phyloP scores from a whole-genome alignment of 2,797 vertebrate genomes.

The Petrocephalus schoutedeni region DNA sequence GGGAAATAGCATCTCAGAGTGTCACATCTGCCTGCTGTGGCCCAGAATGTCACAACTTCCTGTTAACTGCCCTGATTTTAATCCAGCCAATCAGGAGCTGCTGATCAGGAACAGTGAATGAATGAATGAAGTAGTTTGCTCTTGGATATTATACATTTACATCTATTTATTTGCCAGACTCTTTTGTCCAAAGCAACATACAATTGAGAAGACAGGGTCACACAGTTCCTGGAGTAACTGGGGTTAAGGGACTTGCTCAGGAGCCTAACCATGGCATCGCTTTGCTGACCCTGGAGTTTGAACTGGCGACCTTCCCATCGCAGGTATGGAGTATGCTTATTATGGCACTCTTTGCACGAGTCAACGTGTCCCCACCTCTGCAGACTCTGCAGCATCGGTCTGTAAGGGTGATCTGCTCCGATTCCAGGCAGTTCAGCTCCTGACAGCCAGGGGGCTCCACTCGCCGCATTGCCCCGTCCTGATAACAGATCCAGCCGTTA shows the following conservation, averaged over 20 bases:
- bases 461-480: conserved; percentile 84
- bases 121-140: neutral
- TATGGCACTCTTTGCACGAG: neutral
- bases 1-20: neutral
- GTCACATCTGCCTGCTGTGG: neutral
- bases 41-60: neutral
- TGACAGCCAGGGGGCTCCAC: conserved; percentile 70
- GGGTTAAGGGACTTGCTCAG: neutral
- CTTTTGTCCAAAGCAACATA: neutral
- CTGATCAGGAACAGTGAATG: neutral
- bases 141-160: neutral
- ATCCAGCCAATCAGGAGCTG: neutral
- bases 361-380: conserved; percentile 62
- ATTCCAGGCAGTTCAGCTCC: conserved; percentile 75
- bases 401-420: conserved; percentile 78
- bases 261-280: neutral
- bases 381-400: conserved; percentile 93
- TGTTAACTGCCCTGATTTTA: neutral
- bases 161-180: neutral
- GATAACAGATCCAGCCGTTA: conserved; percentile 34
- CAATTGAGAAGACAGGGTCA: neutral
- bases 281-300: neutral
- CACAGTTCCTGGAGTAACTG: neutral
- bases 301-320: neutral
- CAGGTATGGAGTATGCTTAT: neutral